Conservation (phyloP, 2,113 vertebrate genomes). For the Trematocara variabile region DNA sequence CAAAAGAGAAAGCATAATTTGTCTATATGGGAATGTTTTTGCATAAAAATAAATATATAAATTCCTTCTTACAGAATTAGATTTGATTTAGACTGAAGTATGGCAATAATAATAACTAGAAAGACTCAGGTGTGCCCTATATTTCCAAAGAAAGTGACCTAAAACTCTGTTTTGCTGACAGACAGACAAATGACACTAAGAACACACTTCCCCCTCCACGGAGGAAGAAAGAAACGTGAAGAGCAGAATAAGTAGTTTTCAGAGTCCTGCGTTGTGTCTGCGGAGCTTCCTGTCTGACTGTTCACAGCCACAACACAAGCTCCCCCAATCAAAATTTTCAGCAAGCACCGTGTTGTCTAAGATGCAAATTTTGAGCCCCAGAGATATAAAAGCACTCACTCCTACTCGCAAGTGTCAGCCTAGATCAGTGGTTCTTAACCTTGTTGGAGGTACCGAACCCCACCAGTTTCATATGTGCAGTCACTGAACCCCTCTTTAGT, state of each 20-base stretch:
- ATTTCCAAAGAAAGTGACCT: background rate
- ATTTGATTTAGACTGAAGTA: background rate
- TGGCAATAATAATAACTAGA: background rate
- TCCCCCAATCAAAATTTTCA: background rate
- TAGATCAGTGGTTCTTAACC: background rate
- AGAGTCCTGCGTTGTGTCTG: background rate
- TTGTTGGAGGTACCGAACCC: no score
- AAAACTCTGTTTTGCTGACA: background rate
- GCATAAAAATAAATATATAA: background rate
- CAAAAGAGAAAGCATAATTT: background rate
- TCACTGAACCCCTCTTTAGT: no score
- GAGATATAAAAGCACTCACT: background rate
- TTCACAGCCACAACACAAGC: background rate
- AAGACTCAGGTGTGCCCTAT: fast-evolving
- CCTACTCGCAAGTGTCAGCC: background rate
- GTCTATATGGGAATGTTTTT: background rate
- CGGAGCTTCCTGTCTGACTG: background rate
- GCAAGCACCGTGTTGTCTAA: background rate
- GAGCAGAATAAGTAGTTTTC: background rate
- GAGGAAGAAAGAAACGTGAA: background rate
- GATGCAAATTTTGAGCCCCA: background rate
- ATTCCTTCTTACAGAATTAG: background rate
- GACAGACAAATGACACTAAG: background rate
- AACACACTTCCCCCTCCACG: background rate
- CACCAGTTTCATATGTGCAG: no score